These are phyloP conservation scores for Urocynchramus pylzowi DNA, from an alignment of 2,113 vertebrate genomes.

Conservation along the genomic window DNA sequence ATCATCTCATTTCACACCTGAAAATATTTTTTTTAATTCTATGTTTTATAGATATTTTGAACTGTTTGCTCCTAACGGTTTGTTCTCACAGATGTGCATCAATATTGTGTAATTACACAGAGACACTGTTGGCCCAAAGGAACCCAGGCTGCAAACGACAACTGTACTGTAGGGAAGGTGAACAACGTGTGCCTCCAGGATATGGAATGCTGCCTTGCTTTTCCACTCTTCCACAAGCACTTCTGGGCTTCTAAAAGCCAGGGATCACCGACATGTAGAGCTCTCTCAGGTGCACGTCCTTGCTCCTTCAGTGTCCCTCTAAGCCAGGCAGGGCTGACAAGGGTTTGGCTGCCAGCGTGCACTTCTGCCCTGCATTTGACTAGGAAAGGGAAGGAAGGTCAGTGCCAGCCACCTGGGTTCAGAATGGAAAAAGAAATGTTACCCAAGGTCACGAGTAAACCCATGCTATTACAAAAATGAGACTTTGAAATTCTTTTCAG, in stretches of 20 bases:
- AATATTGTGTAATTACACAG: neutral
- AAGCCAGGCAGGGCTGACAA: neutral
- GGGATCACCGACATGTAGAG: accelerated
- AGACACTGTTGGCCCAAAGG: neutral
- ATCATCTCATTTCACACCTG: slow-evolving; percentile 12
- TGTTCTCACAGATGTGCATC: neutral
- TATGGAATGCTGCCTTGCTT: neutral
- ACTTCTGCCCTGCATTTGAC: neutral
- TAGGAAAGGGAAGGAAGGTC: neutral
- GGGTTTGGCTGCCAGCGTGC: neutral
- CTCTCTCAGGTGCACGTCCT: neutral
- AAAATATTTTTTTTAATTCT: slow-evolving; percentile 16
- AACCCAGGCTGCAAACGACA: neutral
- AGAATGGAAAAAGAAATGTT: neutral
- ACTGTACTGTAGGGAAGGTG: neutral
- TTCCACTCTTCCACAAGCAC: neutral
- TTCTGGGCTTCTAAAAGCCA: neutral
- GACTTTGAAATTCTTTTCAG: neutral
- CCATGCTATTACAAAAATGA: neutral
- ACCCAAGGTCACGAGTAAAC: neutral
- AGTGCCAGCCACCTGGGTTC: neutral
- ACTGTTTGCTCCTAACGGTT: neutral
- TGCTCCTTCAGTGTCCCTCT: neutral
- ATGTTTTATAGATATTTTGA: slow-evolving; percentile 6
- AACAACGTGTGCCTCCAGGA: neutral